Evolutionary conservation across 2,113 vertebrate species (phyloP).

Genomic region (Ia io): DNA sequence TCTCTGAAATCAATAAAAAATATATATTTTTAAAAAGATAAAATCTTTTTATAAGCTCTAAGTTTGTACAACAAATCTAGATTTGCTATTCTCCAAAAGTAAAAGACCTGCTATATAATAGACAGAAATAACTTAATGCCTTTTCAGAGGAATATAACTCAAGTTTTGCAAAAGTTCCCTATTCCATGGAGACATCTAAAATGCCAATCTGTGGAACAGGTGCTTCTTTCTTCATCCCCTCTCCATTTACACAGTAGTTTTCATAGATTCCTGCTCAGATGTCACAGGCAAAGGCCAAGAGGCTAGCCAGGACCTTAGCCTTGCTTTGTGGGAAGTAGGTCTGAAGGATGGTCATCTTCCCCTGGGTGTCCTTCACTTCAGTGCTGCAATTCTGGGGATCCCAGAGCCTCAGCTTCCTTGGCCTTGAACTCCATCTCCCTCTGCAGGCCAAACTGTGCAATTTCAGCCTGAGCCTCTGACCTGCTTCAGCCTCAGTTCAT

Average conservation of each 20-base stretch:
- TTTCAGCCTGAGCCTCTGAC: constrained; percentile 98
- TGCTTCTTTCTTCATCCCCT: neutral
- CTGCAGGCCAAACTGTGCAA: constrained; percentile 96
- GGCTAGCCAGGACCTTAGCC: constrained; percentile 88
- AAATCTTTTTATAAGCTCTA: constrained; percentile 44
- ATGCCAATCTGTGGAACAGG: neutral
- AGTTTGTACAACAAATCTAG: constrained; percentile 33
- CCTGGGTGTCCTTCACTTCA: constrained; percentile 92
- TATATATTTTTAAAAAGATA: no score
- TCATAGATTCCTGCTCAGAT: constrained; percentile 93
- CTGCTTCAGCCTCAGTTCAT: constrained; percentile 94
- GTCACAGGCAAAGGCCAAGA: constrained; percentile 91
- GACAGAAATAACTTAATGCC: constrained; percentile 77
- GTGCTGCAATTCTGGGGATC: constrained; percentile 93
- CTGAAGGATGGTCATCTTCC: constrained; percentile 90
- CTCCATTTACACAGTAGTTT: constrained; percentile 93
- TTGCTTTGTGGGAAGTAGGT: constrained; percentile 90
- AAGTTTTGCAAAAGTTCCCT: constrained; percentile 56
- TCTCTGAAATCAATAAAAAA: no score
- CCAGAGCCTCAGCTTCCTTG: constrained; percentile 96
- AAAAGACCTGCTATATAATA: constrained; percentile 44
- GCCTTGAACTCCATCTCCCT: constrained; percentile 98
- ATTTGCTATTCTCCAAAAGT: constrained; percentile 20
- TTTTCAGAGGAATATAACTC: constrained; percentile 28
- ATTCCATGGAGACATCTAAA: constrained; percentile 22